Conservation (phyloP, 2,113 vertebrate species). For the Hippotragus niger region DNA sequence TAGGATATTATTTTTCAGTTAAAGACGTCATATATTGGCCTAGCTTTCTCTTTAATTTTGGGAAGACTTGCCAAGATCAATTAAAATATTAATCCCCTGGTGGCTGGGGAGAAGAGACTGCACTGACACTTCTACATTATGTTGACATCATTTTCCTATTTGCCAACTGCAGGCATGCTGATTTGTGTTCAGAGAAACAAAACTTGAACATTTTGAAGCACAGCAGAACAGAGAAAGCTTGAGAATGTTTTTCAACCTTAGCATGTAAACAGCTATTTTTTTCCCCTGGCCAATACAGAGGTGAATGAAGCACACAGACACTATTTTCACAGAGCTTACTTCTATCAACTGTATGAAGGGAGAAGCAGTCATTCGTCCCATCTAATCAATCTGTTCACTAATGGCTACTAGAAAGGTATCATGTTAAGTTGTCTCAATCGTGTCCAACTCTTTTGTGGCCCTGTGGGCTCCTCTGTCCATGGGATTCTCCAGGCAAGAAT, state of each 20-base stretch:
- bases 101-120: not conserved
- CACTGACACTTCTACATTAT: not conserved
- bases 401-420: not conserved
- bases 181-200: not conserved
- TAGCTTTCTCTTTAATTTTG: not conserved
- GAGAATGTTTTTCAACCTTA: not conserved
- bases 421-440: rapidly evolving
- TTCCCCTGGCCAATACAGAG: not conserved
- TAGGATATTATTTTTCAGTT: not conserved
- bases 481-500: not conserved
- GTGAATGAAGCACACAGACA: not conserved
- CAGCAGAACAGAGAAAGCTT: not conserved
- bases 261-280: not conserved
- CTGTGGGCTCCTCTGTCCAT: rapidly evolving
- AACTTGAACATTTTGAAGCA: not conserved
- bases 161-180: not conserved
- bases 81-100: not conserved
- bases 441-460: rapidly evolving
- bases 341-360: not conserved
- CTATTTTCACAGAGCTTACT: not conserved
- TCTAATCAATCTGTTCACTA: not conserved
- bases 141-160: not conserved
- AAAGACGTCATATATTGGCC: not conserved
- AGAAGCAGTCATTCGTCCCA: not conserved
- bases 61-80: not conserved